These are phyloP conservation scores for Phthorimaea operculella DNA, from an alignment of 1,140 invertebrate species.

Conservation along the genomic window DNA sequence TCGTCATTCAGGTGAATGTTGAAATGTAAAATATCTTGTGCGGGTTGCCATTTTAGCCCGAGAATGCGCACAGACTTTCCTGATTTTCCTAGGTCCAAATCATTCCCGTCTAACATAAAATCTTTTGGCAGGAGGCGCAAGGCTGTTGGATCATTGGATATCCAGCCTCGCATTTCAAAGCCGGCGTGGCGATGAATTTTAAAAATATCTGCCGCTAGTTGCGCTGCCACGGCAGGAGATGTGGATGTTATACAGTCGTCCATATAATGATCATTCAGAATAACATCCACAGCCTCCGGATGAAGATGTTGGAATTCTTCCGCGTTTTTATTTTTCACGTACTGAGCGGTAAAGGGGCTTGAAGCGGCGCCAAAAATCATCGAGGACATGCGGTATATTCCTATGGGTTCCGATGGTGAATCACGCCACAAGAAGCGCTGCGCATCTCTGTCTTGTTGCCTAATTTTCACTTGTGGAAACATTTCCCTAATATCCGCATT, in stretches of 20 bases:
- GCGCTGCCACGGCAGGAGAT: slow-evolving; percentile 18
- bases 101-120: background rate
- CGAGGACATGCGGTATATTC: slow-evolving; percentile 16
- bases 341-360: slow-evolving; percentile 6
- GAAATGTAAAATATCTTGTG: slow-evolving; percentile 1
- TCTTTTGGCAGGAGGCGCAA: background rate
- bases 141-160: slow-evolving; percentile 3
- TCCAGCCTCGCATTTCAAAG: slow-evolving; percentile 22
- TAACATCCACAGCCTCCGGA: slow-evolving; percentile 18
- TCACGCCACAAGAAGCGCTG: slow-evolving; percentile 12
- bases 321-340: slow-evolving; percentile 17
- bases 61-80: background rate
- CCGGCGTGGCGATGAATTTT: slow-evolving; percentile 18
- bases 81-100: background rate
- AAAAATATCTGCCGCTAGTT: slow-evolving; percentile 19
- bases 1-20: background rate
- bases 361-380: slow-evolving; percentile 32
- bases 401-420: background rate
- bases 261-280: slow-evolving; percentile 12
- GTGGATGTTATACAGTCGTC: slow-evolving; percentile 5
- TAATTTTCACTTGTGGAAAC: slow-evolving; percentile 15
- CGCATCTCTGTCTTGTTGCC: slow-evolving; percentile 9
- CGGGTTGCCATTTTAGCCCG: slow-evolving; percentile 8
- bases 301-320: slow-evolving; percentile 10
- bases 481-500: slow-evolving; percentile 16